Base-by-base conservation (phyloP, 1,140 invertebrate species). In the Bombus consobrinus region DNA sequence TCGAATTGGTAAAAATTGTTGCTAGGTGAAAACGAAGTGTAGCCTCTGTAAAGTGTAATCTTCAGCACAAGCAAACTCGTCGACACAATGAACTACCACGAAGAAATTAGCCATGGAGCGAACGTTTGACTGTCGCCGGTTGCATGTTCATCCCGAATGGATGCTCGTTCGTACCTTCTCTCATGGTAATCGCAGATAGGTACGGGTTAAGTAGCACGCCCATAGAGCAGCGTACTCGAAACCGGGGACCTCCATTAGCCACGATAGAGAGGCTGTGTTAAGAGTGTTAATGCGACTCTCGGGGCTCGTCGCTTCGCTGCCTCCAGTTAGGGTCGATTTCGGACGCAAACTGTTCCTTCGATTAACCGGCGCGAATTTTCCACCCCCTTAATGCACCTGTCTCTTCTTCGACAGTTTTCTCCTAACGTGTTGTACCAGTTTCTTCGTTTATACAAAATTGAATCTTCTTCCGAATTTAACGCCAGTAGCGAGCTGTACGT, bases 191-290 rank as follows among this genome's bases (percentile, higher is more conserved):
- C 90, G 90, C 87, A 81, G 89, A 91, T 92, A 92, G 89, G 88
- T 85, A 71, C 81, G 89, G 82, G 90, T 91, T 92, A 92, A 93
- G 92, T 86, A 91, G 87, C 88, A 81, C 89, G 86, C 90, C 89
- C 89, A 85, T 88, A 88, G 87, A 82, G 79, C 74, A 78, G 41
- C 76, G 81, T 83, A 81, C 88, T 86, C 79, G 82, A 83, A 80
- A 88, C 89, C 83, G 85, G 86, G 91, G 90, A 93, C 92, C 92
- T 93, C 93, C 91, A 93, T 93, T 93, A 93, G 91, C 91, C 62
- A 81, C 88, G 92, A 93, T 91, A 92, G 92, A 93, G 89, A 92
- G 91, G 87, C 84, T 87, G 88, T 88, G 90, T 90, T 92, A 87
- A 88, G 90, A 92, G 89, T 93, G 89, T 90, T 93, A 92, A 93